Base-by-base conservation (phyloP, 2,797 vertebrate species). In the Alcedo atthis region DNA sequence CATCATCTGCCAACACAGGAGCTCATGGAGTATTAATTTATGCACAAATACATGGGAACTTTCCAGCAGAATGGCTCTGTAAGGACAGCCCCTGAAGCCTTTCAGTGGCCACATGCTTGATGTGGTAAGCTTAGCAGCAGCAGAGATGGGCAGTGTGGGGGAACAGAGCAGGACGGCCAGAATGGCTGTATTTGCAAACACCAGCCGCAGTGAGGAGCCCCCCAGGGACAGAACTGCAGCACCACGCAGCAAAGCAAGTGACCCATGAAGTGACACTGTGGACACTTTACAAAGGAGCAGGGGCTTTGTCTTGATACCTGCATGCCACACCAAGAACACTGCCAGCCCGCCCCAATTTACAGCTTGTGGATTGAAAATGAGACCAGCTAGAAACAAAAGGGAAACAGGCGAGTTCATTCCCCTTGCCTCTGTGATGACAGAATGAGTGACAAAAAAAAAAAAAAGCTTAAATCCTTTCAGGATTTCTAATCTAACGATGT, bases 281-380 rank as follows among this genome's bases (percentile, higher is more conserved):
- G 85, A 30, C 53, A 33, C 43, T 53, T 1, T 2, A 77, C 61
- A 90, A 94, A 89, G 78, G 63, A 92, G 35, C 9, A 4, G 21
- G 8, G 53, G 6, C 40, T 87, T 59, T 89, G 82, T 74, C 74
- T 93, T 46, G 84, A 49, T 68, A 94, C 77, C 89, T 90, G 67
- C 70, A 70, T 2, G 9, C 81, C 43, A 73, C 0, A 0, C 32
- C 74, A 75, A 85, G 45, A n/a, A 54, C 0, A 0, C 40, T 79
- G 78, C 63, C 78, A 78, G 74, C 40, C 21, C 15, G 84, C 59
- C 40, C 28, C 5, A 15, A 15, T 15, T 82, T 22, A 68, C 32
- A 81, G 51, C 37, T 71, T 7, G 2, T 32, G 66, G 75, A 43
- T 45, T 68, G 81, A 85, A 92, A 96, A 78, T 9, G 28, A 92